Conservation (phyloP, 2,888 invertebrate genomes). For the Marasmarcha lunaedactyla region DNA sequence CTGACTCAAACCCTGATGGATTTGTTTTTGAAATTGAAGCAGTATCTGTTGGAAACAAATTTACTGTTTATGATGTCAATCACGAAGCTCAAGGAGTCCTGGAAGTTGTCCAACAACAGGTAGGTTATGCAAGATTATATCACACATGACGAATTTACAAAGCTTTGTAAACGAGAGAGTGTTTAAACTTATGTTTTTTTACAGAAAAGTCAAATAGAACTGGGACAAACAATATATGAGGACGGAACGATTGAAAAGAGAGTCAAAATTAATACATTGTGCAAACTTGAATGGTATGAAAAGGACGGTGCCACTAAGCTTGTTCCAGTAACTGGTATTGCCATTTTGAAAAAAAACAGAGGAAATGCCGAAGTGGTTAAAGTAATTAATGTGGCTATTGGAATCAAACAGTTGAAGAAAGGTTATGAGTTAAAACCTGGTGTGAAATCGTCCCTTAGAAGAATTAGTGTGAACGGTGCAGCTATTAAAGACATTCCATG, state of each 20-base stretch:
- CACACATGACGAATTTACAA: background rate
- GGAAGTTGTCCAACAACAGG: conserved; percentile 76
- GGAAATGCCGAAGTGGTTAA: conserved; percentile 64
- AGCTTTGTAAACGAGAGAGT: background rate
- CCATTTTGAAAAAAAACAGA: conserved; percentile 63
- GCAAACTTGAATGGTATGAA: conserved; percentile 78
- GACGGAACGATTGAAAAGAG: conserved; percentile 71
- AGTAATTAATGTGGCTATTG: conserved; percentile 71
- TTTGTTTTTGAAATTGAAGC: conserved; percentile 79
- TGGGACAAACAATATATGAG: conserved; percentile 50
- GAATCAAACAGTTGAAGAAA: conserved; percentile 60
- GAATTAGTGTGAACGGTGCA: conserved; percentile 72
- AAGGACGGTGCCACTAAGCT: conserved; percentile 71
- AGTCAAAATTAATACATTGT: conserved; percentile 71
- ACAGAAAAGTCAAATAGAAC: conserved; percentile 60
- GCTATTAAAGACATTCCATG: conserved; percentile 76
- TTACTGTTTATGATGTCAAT: conserved; percentile 77
- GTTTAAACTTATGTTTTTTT: conserved; percentile 13
- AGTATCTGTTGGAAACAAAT: conserved; percentile 76
- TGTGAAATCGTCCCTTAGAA: conserved; percentile 71
- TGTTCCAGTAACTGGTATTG: conserved; percentile 70
- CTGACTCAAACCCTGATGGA: conserved; percentile 79
- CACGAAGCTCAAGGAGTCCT: conserved; percentile 75
- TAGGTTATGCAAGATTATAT: conserved; percentile 26
- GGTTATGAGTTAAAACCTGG: conserved; percentile 75